These are phyloP conservation scores for Mesorhabditis spiculigera DNA, from an alignment of 2,888 invertebrate genomes.

Conservation along the genomic window DNA sequence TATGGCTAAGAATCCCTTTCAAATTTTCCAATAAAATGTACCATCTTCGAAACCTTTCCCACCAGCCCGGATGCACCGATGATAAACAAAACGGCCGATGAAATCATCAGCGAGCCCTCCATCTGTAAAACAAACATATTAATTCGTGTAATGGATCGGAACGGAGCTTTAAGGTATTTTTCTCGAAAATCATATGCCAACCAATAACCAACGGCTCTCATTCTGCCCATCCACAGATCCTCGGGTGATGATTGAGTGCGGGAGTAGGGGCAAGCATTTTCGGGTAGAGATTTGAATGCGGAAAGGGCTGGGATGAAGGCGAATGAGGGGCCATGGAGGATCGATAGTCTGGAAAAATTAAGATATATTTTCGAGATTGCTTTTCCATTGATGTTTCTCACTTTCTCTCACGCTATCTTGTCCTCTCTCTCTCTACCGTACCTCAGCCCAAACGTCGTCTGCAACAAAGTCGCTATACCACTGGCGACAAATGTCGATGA, in stretches of 20 bases:
- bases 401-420: too few relatives aligned
- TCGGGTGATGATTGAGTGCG: conserved; percentile 14
- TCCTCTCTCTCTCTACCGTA: conserved; percentile 5
- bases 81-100: conserved; percentile 46
- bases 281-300: conserved; percentile 34
- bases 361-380: background rate
- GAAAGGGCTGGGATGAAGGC: conserved; percentile 51
- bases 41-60: conserved; percentile 31
- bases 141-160: background rate
- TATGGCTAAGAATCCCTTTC: too few relatives aligned
- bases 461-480: conserved; percentile 47
- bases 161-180: background rate
- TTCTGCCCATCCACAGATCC: conserved; percentile 14
- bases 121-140: conserved; percentile 29
- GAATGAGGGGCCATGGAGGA: conserved; percentile 55
- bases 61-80: conserved; percentile 46
- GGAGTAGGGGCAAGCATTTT: conserved; percentile 23
- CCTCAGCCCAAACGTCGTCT: conserved; percentile 48
- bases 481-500: conserved; percentile 50
- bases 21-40: conserved; percentile 9
- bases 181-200: background rate
- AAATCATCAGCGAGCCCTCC: conserved; percentile 40
- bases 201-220: conserved; percentile 7
- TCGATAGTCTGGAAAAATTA: conserved; percentile 37
- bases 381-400: background rate